Percentiles rank a stretch among this genome's conserved stretches.
These are phyloP conservation scores for Pseudomugil tenellus DNA, from an alignment of 2,797 vertebrate species.

Conservation along the genomic window DNA sequence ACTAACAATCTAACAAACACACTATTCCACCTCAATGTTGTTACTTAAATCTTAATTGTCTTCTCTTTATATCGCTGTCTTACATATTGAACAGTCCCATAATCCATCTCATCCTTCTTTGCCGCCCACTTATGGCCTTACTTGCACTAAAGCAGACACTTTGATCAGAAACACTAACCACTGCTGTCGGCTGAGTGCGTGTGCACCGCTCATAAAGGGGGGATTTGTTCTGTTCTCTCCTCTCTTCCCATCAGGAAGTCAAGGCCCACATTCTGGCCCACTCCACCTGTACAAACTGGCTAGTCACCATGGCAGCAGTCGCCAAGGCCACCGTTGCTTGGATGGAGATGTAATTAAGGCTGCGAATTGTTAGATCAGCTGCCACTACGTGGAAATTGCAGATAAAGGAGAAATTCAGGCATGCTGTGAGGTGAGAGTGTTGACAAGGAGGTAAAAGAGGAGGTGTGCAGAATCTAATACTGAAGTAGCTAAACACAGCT, in stretches of 20 bases:
- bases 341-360: conserved; percentile 79
- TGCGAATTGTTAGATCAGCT: conserved; percentile 75
- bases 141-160: conserved; percentile 55
- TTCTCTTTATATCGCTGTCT: conserved; percentile 45
- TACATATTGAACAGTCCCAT: conserved; percentile 50
- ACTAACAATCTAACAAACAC: conserved; percentile 44
- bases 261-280: conserved; percentile 73
- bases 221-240: conserved; percentile 75
- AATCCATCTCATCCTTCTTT: conserved; percentile 66
- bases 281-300: conserved; percentile 84
- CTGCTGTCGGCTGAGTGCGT: conserved; percentile 53
- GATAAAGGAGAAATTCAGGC: conserved; percentile 68
- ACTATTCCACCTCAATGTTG: conserved; percentile 44
- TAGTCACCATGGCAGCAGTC: conserved; percentile 79
- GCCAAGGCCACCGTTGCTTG: conserved; percentile 77
- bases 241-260: conserved; percentile 79
- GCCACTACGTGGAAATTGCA: conserved; percentile 70
- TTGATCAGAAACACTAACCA: conserved; percentile 67
- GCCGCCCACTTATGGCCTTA: conserved; percentile 49
- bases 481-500: not conserved
- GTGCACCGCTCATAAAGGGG: conserved; percentile 72
- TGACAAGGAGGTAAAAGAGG: conserved; percentile 43
- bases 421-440: conserved; percentile 47
- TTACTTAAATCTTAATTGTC: conserved; percentile 54
- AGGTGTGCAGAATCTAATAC: conserved; percentile 11